Evolutionary conservation across 2,888 invertebrate species (phyloP).

Genomic region (Pristionchus arcanus): DNA sequence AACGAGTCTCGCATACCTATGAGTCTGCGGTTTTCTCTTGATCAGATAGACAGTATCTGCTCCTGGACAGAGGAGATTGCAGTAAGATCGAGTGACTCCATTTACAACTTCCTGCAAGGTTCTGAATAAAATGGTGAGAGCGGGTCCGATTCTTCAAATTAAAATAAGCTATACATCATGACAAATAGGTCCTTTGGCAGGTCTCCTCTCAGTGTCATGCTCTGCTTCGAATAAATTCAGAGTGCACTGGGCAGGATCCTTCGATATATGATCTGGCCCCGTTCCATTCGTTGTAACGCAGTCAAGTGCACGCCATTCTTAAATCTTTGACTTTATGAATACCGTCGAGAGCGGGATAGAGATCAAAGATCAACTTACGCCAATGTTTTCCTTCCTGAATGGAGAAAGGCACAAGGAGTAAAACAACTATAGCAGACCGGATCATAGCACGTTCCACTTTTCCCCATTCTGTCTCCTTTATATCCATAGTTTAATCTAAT

Average conservation of each 20-base stretch:
- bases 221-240: constrained; percentile 24
- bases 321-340: too few relatives aligned
- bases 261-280: constrained; percentile 49
- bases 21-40: constrained; percentile 54
- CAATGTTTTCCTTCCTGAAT: constrained; percentile 37
- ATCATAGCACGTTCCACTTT: neutral
- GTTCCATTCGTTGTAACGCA: constrained; percentile 48
- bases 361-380: constrained; percentile 37
- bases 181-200: constrained; percentile 8
- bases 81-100: constrained; percentile 74
- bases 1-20: constrained; percentile 11
- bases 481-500: constrained; percentile 42
- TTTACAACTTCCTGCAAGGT: constrained; percentile 71
- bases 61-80: constrained; percentile 72
- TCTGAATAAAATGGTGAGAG: neutral
- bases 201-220: constrained; percentile 34
- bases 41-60: constrained; percentile 74
- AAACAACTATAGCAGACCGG: neutral
- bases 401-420: neutral
- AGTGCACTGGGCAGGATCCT: constrained; percentile 32
- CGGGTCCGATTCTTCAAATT: neutral
- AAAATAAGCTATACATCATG: neutral
- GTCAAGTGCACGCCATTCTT: constrained; percentile 51
- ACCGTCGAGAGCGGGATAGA: neutral
- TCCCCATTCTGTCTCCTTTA: neutral